phyloP scores from a whole-genome alignment of 2,113 vertebrate genomes.

The Talpa occidentalis region DNA sequence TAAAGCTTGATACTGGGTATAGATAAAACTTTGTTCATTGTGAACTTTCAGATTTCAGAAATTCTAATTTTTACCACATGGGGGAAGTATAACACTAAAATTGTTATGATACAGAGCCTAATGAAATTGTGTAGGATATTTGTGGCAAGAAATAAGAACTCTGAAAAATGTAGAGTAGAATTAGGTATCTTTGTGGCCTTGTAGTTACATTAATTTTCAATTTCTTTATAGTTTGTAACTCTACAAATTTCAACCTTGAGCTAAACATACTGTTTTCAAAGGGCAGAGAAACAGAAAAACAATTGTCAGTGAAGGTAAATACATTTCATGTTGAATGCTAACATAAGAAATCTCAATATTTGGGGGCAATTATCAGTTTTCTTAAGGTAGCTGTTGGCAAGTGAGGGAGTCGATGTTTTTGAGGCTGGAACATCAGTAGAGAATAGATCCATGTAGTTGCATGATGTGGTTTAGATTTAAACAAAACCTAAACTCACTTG shows the following conservation, averaged over 20 bases:
- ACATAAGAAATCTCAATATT: background rate
- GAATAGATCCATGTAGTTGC: background rate
- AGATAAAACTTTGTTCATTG: background rate
- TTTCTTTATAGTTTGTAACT: background rate
- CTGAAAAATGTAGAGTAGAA: background rate
- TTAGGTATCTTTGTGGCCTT: background rate
- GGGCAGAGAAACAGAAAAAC: background rate
- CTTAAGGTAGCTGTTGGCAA: background rate
- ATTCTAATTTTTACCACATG: constrained; percentile 61
- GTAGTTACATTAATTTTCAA: background rate
- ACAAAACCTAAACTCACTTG: background rate
- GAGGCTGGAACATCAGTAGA: background rate
- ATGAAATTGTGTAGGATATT: background rate
- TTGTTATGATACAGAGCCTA: background rate
- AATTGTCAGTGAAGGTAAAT: constrained; percentile 4
- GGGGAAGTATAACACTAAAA: constrained; percentile 61
- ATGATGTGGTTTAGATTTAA: background rate
- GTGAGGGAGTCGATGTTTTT: background rate
- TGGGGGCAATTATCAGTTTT: background rate
- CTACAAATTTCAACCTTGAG: constrained; percentile 21
- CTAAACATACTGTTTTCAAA: background rate
- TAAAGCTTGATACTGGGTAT: background rate
- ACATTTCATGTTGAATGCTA: constrained; percentile 1
- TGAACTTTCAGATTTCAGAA: background rate
- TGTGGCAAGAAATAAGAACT: constrained; percentile 39